Evolutionary conservation across 2,888 invertebrate genomes (phyloP), one percentile per base, ranked within the genome.

Genomic region (Psylliodes chrysocephalus): DNA sequence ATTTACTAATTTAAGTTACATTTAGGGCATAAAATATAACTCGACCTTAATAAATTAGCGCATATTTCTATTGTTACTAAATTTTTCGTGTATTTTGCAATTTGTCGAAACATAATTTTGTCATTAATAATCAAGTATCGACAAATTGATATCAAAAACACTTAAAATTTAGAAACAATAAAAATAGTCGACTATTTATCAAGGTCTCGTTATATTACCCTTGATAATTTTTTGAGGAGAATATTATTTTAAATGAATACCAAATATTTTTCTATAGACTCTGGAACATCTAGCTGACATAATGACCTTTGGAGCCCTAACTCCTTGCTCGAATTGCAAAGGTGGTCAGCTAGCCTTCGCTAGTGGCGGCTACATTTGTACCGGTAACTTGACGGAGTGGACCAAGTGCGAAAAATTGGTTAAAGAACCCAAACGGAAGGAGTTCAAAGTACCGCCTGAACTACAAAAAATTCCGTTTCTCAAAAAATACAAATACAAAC

Each of bases 241-340:
- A n/a, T 12, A 18, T 5, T 30, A 30, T 52, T 7, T 38, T 12
- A 8, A 1, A n/a, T 15, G 15, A 38, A 49, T 30, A 64, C 66
- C 40, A 63, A 54, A 61, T 60, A 65, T 46, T 56, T 53, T 67
- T 83, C 84, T 66, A 22, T 77, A 94, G 92, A 86, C 91, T 60
- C 79, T 93, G 60, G 94, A 96, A 80, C 86, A 86, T 53, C 80
- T 96, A 3, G 87, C 93, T 7, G 98, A 99, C 82, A 85, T 89
- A 28, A 90, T 98, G 88, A 87, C 90, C 0, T 99, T 98, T 84
- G 99, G 98, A 25, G 88, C 90, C 1, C 84, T 95, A 1, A 81
- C 86, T 64, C 88, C 87, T 0, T 99, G 98, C 75, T 80, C 87
- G 0, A 90, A 91, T 72, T 99, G 98, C 78, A 86, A 88, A 53